Percentiles rank a stretch among this genome's conserved stretches.
Conservation (phyloP, 2,888 invertebrate species). For the Brachyptera putata region DNA sequence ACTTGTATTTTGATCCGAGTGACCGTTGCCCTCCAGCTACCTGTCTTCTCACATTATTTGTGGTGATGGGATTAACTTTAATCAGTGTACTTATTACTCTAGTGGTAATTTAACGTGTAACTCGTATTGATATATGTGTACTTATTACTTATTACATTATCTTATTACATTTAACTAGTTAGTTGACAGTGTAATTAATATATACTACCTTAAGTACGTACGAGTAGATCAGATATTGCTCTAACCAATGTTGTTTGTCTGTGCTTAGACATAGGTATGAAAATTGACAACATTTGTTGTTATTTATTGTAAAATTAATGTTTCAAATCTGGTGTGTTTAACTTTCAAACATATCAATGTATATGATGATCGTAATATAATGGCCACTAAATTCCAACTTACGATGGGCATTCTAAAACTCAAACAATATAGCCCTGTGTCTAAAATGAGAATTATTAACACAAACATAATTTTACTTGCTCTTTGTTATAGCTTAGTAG, state of each 20-base stretch:
- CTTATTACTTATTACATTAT: not conserved
- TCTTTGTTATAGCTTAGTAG: slow-evolving; percentile 28
- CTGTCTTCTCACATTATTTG: slow-evolving; percentile 25
- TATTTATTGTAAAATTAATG: slow-evolving; percentile 25
- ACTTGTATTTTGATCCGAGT: slow-evolving; percentile 22
- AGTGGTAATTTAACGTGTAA: slow-evolving; percentile 19
- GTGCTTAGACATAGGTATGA: slow-evolving; percentile 18
- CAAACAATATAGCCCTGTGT: slow-evolving; percentile 5
- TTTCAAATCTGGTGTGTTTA: slow-evolving; percentile 4
- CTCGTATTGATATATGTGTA: not conserved
- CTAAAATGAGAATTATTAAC: slow-evolving; percentile 9
- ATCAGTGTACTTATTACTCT: slow-evolving; percentile 8
- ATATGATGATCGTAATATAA: not conserved
- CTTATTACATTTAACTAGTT: not conserved
- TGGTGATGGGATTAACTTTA: slow-evolving; percentile 10
- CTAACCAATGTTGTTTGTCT: slow-evolving; percentile 30
- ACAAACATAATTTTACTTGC: slow-evolving; percentile 19
- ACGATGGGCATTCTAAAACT: slow-evolving; percentile 2
- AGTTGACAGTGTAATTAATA: slow-evolving; percentile 22
- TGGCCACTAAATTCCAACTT: not conserved
- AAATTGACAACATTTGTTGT: slow-evolving; percentile 15
- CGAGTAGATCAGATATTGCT: slow-evolving; percentile 22
- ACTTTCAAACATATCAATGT: not conserved
- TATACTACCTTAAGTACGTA: slow-evolving; percentile 25
- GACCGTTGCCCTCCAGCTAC: slow-evolving; percentile 20